These are phyloP conservation scores for Podarcis muralis DNA, from an alignment of 2,113 vertebrate species.

Conservation along the genomic window DNA sequence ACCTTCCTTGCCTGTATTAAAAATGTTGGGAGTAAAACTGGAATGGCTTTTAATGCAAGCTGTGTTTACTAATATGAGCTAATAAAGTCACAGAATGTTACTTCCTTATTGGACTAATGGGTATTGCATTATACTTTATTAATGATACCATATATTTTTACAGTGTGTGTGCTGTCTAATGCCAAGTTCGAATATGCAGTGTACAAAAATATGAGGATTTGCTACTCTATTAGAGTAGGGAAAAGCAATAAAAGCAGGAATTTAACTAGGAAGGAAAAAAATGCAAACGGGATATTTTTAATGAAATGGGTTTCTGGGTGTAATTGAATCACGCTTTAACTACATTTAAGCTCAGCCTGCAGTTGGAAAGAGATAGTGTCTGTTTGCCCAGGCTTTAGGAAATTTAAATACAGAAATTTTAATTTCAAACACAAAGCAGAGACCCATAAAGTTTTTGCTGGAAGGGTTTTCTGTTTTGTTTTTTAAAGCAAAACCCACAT, in stretches of 20 bases:
- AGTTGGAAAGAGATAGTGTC: fast-evolving
- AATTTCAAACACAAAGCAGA: neutral
- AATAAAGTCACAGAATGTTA: conserved; percentile 76
- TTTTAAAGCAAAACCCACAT: neutral
- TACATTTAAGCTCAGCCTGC: neutral
- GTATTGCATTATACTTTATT: conserved; percentile 66
- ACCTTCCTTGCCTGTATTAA: conserved; percentile 66
- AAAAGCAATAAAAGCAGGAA: neutral
- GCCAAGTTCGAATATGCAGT: conserved; percentile 29
- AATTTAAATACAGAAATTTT: neutral
- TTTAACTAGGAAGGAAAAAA: neutral
- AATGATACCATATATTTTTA: conserved; percentile 64
- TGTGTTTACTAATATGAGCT: conserved; percentile 75
- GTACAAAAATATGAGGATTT: conserved; percentile 28
- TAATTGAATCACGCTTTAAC: neutral
- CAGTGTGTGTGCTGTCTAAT: conserved; percentile 53
- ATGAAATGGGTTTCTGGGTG: conserved; percentile 31
- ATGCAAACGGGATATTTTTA: neutral
- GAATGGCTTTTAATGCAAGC: conserved; percentile 78
- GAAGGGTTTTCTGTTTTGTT: neutral
- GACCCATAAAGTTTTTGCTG: neutral
- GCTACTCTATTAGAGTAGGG: conserved; percentile 6
- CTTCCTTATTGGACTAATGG: conserved; percentile 73
- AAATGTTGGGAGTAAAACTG: conserved; percentile 70
- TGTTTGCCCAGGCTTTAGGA: neutral